These are phyloP conservation scores for Pachyrhynchus sulphureomaculatus DNA, from an alignment of 1,140 invertebrate genomes.

Conservation along the genomic window DNA sequence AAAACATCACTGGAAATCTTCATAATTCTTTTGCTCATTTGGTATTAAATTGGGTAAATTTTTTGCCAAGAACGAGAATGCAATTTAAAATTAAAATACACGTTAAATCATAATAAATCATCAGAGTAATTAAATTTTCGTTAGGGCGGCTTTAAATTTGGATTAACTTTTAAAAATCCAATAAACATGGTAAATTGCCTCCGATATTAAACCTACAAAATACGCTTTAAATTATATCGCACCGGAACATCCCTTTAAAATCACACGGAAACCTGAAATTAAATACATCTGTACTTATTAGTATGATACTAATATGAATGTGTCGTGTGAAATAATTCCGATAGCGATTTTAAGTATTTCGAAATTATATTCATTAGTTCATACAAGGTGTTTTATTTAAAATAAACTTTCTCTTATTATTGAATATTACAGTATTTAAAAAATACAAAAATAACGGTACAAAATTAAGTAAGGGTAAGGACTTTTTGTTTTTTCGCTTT, in stretches of 20 bases:
- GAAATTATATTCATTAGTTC: no score
- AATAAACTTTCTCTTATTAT: no score
- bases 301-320: no score
- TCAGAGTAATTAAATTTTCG: slow-evolving; percentile 28
- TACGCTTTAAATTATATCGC: slow-evolving; percentile 14
- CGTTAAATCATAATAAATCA: slow-evolving; percentile 31
- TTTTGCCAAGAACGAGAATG: neutral
- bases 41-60: neutral
- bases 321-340: no score
- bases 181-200: slow-evolving; percentile 32
- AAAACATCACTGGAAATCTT: neutral
- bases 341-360: no score
- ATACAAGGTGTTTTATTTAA: no score
- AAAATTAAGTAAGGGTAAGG: no score
- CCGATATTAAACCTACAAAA: slow-evolving; percentile 22
- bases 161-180: slow-evolving; percentile 33
- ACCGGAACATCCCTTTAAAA: neutral
- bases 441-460: no score
- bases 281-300: no score
- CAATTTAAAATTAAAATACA: slow-evolving; percentile 34
- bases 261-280: neutral
- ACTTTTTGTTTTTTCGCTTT: no score
- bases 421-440: no score
- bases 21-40: slow-evolving; percentile 1
- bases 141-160: slow-evolving; percentile 27